Base-by-base conservation (phyloP, 1,140 invertebrate genomes). In the Pseudomyrmex sp. region DNA sequence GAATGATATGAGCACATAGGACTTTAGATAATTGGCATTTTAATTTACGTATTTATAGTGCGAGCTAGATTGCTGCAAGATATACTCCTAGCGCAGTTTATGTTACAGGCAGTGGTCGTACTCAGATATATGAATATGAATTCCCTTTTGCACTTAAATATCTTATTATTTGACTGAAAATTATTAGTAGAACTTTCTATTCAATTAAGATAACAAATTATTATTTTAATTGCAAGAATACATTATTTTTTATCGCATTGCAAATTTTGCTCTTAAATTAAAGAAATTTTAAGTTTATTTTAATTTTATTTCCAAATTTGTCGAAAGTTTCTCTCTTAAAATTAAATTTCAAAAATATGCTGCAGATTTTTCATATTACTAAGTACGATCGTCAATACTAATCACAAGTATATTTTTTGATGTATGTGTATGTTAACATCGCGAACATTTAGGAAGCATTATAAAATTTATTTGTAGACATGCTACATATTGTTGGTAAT, bases 361-460 rank as follows among this genome's bases (percentile, higher is more conserved):
- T 12, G 46, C 20, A 26, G 20, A 69, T 12, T 12, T 48, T 79
- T 69, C 20, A 26, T 35, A 48, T 2, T 13, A 20, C 10, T 44
- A 20, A 80, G 44, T 72, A 80, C 20, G 66, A 44, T 10, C 65
- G 23, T n/a, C 65, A 61, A 70, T 66, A 70, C 50, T 61, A 66
- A 50, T 72, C 50, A 84, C n/a, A 84, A 86, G 70, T 73, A 88
- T 89, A 89, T 76, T 77, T 84, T 70, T 84, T 69, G 84, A 74
- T 58, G 48, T 84, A 82, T 82, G 35, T 84, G 76, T 82, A 35
- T 35, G 35, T 35, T 35, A 52, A 52, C 13, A 86, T 75, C 80
- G 72, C 61, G 77, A 80, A 89, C 87, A 89, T 80, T 85, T 83
- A 86, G 88, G 84, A 89, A 89, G 88, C 87, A 88, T 89, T 62